Percentiles rank a stretch among this genome's conserved stretches.
These are phyloP conservation scores for Drosophila baimaii DNA, from an alignment of 1,140 invertebrate species.

Conservation along the genomic window DNA sequence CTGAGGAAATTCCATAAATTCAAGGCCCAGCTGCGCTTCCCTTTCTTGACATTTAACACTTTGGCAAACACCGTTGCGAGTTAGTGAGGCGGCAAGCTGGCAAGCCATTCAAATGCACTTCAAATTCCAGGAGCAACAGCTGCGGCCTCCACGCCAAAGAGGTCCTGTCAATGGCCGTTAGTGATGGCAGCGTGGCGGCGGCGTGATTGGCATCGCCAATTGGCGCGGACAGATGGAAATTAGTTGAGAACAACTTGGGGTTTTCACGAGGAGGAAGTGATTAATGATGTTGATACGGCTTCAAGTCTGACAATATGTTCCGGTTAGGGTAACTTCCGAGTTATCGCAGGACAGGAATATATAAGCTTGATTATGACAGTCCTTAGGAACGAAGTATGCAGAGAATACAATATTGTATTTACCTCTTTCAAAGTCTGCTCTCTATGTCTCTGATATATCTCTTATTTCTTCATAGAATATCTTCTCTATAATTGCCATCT, in stretches of 20 bases:
- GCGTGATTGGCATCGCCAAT: constrained; percentile 28
- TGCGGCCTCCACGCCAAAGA: constrained; percentile 48
- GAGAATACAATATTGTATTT: too few relatives aligned
- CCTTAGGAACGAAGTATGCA: too few relatives aligned
- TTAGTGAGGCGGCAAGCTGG: constrained; percentile 33
- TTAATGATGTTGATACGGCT: constrained; percentile 16
- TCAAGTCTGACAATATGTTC: background rate
- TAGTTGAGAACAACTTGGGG: constrained; percentile 5
- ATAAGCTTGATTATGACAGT: background rate
- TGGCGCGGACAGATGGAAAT: background rate
- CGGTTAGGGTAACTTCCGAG: too few relatives aligned
- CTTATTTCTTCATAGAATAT: too few relatives aligned
- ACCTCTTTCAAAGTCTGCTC: background rate
- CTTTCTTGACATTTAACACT: constrained; percentile 80
- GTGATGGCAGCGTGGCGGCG: constrained; percentile 40
- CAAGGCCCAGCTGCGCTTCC: constrained; percentile 65
- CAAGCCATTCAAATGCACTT: constrained; percentile 79
- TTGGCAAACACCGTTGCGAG: constrained; percentile 66
- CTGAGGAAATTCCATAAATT: constrained; percentile 73
- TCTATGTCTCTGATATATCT: too few relatives aligned
- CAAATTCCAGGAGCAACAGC: constrained; percentile 78
- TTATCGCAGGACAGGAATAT: too few relatives aligned
- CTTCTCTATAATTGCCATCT: too few relatives aligned
- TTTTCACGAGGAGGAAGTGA: constrained; percentile 1
- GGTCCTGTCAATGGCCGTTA: constrained; percentile 28